Conservation (phyloP, 2,797 vertebrate genomes). For the Tragopan temminckii region DNA sequence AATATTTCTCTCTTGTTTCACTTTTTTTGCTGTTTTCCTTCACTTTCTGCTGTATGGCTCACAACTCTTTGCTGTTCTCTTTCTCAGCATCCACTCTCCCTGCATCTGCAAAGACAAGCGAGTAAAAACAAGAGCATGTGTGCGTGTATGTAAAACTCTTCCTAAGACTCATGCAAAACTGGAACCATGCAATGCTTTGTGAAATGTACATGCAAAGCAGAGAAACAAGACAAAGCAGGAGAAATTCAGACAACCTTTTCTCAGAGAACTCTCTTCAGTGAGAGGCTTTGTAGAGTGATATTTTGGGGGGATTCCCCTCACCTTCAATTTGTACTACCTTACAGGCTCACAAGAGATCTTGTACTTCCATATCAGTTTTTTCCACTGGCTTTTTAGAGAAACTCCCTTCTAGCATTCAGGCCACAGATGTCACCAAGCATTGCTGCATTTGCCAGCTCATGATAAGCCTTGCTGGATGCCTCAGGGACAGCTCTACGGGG, state of each 20-base stretch:
- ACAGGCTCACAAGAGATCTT: background rate
- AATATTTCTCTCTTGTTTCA: background rate
- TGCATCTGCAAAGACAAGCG: background rate
- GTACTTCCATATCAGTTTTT: background rate
- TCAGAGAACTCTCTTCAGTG: background rate
- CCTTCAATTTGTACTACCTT: background rate
- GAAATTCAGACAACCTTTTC: background rate
- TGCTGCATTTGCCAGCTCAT: background rate
- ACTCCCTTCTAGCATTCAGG: background rate
- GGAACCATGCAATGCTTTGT: background rate
- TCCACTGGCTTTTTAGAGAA: background rate
- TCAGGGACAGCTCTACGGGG: background rate
- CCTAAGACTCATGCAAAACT: background rate
- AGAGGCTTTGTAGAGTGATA: background rate
- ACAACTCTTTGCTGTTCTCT: background rate
- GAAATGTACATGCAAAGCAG: background rate
- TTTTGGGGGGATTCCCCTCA: background rate
- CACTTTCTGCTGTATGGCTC: background rate
- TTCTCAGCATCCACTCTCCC: background rate
- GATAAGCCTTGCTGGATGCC: background rate
- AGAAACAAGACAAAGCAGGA: background rate
- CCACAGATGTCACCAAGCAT: background rate
- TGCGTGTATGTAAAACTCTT: background rate
- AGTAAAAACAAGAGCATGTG: fast-evolving
- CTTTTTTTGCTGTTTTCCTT: background rate